Percentiles rank a stretch among this genome's conserved stretches.
Evolutionary conservation across 1,140 invertebrate genomes (phyloP).

Genomic region (Tetraneura akinire): DNA sequence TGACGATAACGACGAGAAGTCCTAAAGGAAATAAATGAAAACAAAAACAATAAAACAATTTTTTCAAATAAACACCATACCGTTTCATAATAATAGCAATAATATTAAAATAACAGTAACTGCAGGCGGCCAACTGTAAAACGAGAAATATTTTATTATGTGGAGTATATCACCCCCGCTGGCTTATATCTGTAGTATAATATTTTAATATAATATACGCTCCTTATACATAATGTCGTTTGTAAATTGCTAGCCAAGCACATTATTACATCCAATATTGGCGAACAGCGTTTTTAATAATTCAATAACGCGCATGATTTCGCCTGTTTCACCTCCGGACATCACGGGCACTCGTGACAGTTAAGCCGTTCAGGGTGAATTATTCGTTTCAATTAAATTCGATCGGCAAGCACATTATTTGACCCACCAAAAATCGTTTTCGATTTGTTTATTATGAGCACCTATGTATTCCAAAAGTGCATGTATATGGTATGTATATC

Average conservation of each 20-base stretch:
- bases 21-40: background rate
- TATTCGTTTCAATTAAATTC: conserved; percentile 21
- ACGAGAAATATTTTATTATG: conserved; percentile 11
- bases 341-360: conserved; percentile 13
- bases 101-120: background rate
- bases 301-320: conserved; percentile 9
- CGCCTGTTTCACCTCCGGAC: background rate
- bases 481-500: too few relatives aligned
- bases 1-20: background rate
- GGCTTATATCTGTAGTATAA: background rate
- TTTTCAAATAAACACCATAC: background rate
- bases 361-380: background rate
- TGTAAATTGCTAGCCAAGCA: background rate
- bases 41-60: background rate
- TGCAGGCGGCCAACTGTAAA: background rate
- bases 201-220: background rate
- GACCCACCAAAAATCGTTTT: too few relatives aligned
- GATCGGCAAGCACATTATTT: background rate
- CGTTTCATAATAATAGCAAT: background rate
- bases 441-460: too few relatives aligned
- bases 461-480: too few relatives aligned
- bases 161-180: conserved; percentile 22
- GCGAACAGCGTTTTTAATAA: background rate
- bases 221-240: background rate
- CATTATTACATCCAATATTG: background rate